A percentile compares a stretch with the other conserved stretches of the same genome.
These are phyloP conservation scores for Cataglyphis rosenhaueri DNA, from an alignment of 2,888 invertebrate genomes.

Conservation along the genomic window DNA sequence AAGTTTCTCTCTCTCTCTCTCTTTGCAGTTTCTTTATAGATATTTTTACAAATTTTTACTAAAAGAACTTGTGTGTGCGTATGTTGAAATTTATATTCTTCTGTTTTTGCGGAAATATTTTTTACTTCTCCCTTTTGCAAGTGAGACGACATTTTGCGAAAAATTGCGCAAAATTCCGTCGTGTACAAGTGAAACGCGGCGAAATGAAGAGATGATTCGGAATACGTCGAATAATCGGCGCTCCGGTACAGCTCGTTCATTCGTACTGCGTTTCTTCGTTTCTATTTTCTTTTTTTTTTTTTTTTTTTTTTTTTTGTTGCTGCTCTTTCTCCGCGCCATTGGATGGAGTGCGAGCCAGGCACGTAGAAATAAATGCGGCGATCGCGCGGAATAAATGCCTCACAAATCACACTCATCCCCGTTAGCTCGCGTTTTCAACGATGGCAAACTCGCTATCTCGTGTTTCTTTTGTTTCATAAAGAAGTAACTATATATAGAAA, in stretches of 20 bases:
- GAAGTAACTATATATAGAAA: background rate
- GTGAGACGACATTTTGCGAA: constrained; percentile 30
- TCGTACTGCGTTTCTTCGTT: constrained; percentile 31
- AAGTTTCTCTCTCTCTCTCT: too few species aligned
- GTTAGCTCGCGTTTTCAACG: constrained; percentile 64
- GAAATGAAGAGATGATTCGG: constrained; percentile 49
- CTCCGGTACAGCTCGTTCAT: constrained; percentile 11
- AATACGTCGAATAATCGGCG: constrained; percentile 55
- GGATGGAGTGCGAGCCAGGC: constrained; percentile 34
- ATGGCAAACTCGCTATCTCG: constrained; percentile 40
- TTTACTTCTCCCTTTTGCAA: background rate
- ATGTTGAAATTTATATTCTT: background rate
- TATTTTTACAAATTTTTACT: background rate
- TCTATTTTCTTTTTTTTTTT: constrained; percentile 6
- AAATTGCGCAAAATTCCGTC: constrained; percentile 16
- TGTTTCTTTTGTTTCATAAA: constrained; percentile 40
- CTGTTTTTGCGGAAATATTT: constrained; percentile 36
- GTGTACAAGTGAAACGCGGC: constrained; percentile 24
- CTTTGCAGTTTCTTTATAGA: background rate
- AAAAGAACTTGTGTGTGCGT: background rate
- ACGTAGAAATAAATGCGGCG: constrained; percentile 66
- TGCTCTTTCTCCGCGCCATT: constrained; percentile 20
- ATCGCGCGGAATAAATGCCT: constrained; percentile 66
- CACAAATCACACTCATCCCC: constrained; percentile 67
- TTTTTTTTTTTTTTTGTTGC: background rate